Percentiles rank a stretch among this genome's conserved stretches.
phyloP scores from a whole-genome alignment of 2,888 invertebrate genomes.

The Catocala nupta region DNA sequence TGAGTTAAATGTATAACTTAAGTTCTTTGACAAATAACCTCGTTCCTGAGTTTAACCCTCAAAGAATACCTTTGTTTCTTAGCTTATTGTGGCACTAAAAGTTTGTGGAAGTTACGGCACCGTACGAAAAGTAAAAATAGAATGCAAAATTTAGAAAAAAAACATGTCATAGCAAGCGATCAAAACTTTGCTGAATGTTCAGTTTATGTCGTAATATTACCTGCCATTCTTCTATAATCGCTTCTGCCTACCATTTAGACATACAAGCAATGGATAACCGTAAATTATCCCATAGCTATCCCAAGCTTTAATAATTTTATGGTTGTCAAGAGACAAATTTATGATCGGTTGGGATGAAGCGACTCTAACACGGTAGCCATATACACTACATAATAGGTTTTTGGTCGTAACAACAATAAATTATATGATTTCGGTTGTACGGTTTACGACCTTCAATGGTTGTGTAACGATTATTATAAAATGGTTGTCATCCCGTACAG shows the following conservation, averaged over 20 bases:
- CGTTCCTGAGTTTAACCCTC: too few species aligned
- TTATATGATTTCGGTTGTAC: slow-evolving; percentile 43
- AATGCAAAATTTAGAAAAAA: too few species aligned
- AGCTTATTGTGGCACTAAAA: too few species aligned
- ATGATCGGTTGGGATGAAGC: slow-evolving; percentile 50
- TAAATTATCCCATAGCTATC: slow-evolving; percentile 72
- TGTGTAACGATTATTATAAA: slow-evolving; percentile 30
- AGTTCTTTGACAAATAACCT: too few species aligned
- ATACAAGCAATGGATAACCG: slow-evolving; percentile 61
- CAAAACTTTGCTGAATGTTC: too few species aligned
- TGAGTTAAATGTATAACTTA: too few species aligned
- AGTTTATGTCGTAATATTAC: too few species aligned
- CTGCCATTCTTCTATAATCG: slow-evolving; percentile 29
- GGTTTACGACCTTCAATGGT: slow-evolving; percentile 30
- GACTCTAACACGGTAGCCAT: slow-evolving; percentile 42
- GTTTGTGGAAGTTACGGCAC: too few species aligned
- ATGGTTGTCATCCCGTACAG: slow-evolving; percentile 27
- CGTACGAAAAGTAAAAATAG: too few species aligned
- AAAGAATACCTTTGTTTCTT: too few species aligned
- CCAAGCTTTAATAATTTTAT: slow-evolving; percentile 68
- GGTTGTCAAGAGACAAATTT: slow-evolving; percentile 72
- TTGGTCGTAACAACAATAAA: slow-evolving; percentile 41
- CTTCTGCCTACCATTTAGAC: slow-evolving; percentile 48
- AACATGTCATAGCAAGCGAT: too few species aligned
- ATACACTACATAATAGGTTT: slow-evolving; percentile 37